Conservation (phyloP, 2,113 vertebrate species). For the Coregonus clupeaformis region DNA sequence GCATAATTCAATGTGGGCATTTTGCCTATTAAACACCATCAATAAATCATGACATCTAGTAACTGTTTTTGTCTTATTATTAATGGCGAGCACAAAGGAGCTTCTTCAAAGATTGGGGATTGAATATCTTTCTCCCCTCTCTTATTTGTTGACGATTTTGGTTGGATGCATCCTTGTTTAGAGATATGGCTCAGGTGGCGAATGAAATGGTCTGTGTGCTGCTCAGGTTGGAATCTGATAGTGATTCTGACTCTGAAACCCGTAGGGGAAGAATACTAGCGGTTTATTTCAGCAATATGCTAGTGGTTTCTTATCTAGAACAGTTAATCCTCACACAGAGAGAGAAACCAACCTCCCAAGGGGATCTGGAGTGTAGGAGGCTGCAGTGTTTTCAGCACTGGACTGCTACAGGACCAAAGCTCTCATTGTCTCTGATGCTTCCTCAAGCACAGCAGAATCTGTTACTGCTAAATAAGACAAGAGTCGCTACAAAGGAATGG, state of each 20-base stretch:
- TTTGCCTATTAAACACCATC: constrained; percentile 72
- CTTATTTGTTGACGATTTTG: constrained; percentile 37
- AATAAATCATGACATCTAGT: constrained; percentile 75
- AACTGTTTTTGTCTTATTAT: constrained; percentile 68
- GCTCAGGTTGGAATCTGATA: constrained; percentile 33
- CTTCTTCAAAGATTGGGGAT: constrained; percentile 11
- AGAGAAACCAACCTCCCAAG: constrained; percentile 38
- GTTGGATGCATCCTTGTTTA: constrained; percentile 47
- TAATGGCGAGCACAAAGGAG: constrained; percentile 50
- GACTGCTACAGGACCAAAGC: constrained; percentile 50
- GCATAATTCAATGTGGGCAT: constrained; percentile 73
- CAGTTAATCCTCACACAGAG: constrained; percentile 35
- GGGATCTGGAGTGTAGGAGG: neutral
- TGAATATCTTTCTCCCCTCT: constrained; percentile 29
- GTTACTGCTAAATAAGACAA: constrained; percentile 22
- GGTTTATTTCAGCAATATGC: constrained; percentile 50
- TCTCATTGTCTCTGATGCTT: constrained; percentile 1
- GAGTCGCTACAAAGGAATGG: neutral
- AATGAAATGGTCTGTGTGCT: constrained; percentile 3
- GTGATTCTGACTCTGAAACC: constrained; percentile 27
- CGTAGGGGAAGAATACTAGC: constrained; percentile 26
- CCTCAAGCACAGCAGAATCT: neutral
- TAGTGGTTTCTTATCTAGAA: constrained; percentile 21
- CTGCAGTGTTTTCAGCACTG: constrained; percentile 50
- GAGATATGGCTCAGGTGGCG: constrained; percentile 13